Evolutionary conservation across 2,888 invertebrate genomes (phyloP), one percentile per base, ranked within the genome.

Genomic region (Andrena marginata): DNA sequence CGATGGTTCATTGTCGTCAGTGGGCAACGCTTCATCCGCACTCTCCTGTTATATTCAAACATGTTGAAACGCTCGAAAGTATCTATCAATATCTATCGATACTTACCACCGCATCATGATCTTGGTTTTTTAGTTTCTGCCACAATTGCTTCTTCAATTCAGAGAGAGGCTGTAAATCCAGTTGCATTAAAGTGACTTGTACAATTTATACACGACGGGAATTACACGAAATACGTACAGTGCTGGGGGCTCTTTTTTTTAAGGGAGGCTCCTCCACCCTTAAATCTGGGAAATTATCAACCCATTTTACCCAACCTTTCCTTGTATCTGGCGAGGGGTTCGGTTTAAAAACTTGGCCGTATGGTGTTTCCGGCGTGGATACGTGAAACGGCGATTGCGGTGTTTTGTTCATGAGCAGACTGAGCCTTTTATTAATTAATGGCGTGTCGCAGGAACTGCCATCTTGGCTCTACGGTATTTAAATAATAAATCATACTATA

Each of bases 351-450:
- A 95, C 93, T 49, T 94, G 94, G 1, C 95, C 96, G 75, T 95
- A 95, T 0, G 96, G 96, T 10, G 95, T 95, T 1, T 95, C 95
- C 0, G 96, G 96, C 0, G 96, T 96, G 16, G 94, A 92, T 2
- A 95, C 92, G 68, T 94, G 93, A 82, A 93, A 93, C 13, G 94
- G 95, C 29, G 94, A 92, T 74, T 91, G 89, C 4, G 94, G 94
- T 16, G 95, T 94, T 73, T 90, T 88, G 48, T 87, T 89, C 85
- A 80, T 88, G 7, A 91, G 82, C 10, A 89, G 75, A 71, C 86
- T 89, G 0, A 94, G 86, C 56, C 92, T 85, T 78, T 93, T 93
- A 69, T 93, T 93, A 56, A 92, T 87, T 2, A 93, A 42, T 2
- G 92, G 92, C 0, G 93, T 91, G 3, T 85, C 80, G 0, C 67